Percentiles rank a stretch among this genome's conserved stretches.
These are phyloP conservation scores for Cladopsammia gracilis DNA, from an alignment of 64 coral and sea anemone species.

Conservation along the genomic window DNA sequence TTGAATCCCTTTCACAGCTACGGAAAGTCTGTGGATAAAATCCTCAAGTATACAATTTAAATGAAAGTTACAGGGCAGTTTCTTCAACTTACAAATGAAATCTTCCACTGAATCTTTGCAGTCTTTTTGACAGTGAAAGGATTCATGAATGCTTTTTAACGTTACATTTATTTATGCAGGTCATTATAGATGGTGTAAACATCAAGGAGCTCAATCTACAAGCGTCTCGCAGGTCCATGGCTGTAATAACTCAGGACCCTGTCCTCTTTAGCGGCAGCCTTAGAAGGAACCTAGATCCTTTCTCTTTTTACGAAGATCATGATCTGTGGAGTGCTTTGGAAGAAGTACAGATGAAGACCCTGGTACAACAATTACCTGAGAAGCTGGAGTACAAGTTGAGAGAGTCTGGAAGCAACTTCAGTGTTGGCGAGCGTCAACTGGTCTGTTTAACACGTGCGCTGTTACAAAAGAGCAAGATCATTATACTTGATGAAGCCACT, in stretches of 20 bases:
- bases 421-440: conserved; percentile 62
- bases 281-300: conserved; percentile 66
- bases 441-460: conserved; percentile 63
- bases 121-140: too few relatives aligned
- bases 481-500: conserved; percentile 68
- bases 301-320: conserved; percentile 26
- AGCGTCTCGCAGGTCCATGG: conserved; percentile 48
- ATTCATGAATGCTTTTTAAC: too few relatives aligned
- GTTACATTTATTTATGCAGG: not conserved
- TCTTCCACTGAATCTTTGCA: too few relatives aligned
- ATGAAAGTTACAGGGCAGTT: too few relatives aligned
- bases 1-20: too few relatives aligned
- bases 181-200: conserved; percentile 46
- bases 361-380: conserved; percentile 26
- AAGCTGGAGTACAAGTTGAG: conserved; percentile 52
- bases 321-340: conserved; percentile 57
- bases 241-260: conserved; percentile 74
- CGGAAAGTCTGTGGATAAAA: too few relatives aligned
- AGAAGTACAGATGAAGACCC: conserved; percentile 57
- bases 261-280: conserved; percentile 70
- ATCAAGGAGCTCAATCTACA: conserved; percentile 53
- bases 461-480: conserved; percentile 56
- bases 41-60: too few relatives aligned
- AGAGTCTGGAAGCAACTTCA: conserved; percentile 49
- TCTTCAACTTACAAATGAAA: too few relatives aligned